Conservation (phyloP, 2,797 vertebrate genomes). For the Paratrypauchen microcephalus region DNA sequence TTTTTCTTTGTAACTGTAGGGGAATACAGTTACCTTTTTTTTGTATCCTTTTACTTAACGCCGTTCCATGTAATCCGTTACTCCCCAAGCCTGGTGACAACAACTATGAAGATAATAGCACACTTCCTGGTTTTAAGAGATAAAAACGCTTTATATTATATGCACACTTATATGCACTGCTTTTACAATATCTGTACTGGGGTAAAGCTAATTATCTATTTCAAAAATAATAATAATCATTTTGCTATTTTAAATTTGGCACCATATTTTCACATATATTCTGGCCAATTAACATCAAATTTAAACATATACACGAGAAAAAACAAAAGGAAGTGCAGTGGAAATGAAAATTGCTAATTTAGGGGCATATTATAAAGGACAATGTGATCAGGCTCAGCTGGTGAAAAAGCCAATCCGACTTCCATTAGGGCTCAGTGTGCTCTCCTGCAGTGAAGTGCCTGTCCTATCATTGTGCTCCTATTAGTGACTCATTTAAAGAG, state of each 20-base stretch:
- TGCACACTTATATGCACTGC: no score
- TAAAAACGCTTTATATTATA: no score
- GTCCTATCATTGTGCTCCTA: constrained; percentile 60
- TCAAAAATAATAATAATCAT: not conserved
- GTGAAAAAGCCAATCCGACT: constrained; percentile 66
- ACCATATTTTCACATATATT: not conserved
- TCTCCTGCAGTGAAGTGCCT: constrained; percentile 50
- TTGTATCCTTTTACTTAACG: no score
- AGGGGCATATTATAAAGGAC: constrained; percentile 25
- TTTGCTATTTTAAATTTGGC: not conserved
- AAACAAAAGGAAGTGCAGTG: constrained; percentile 17
- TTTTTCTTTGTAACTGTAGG: no score
- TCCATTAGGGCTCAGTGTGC: constrained; percentile 66
- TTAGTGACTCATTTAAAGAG: constrained; percentile 72
- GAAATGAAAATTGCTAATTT: constrained; percentile 72
- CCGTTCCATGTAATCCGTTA: no score
- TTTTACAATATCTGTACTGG: no score
- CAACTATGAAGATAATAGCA: no score
- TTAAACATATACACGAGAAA: constrained; percentile 34
- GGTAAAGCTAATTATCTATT: no score
- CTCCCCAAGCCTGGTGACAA: no score
- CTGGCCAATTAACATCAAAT: not conserved
- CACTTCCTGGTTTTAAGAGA: no score
- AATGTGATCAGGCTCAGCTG: constrained; percentile 56
- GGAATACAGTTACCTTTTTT: no score